These are phyloP conservation scores for Drosophila mojavensis DNA, from an alignment of 1,140 invertebrate genomes.

Conservation along the genomic window DNA sequence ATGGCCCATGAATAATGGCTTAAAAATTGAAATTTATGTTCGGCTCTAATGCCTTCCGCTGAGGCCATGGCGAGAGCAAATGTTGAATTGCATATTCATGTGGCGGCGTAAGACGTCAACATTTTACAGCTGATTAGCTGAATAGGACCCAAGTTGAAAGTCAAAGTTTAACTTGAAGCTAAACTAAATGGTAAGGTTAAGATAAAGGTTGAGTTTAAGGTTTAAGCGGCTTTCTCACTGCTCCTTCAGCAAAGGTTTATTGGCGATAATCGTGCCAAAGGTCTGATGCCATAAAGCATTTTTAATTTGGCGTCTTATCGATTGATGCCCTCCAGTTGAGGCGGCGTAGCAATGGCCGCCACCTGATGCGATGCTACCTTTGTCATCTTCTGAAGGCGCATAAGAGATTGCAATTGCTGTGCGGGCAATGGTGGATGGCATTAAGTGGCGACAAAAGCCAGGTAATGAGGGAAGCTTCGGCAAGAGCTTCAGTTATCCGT, in stretches of 20 bases:
- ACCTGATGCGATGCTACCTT: neutral
- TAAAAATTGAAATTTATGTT: slow-evolving; percentile 35
- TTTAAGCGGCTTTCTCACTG: no score
- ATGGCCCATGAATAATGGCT: slow-evolving; percentile 11
- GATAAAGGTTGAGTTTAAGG: neutral
- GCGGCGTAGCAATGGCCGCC: neutral
- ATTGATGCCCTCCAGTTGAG: slow-evolving; percentile 16
- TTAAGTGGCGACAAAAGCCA: neutral
- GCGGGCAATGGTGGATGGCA: neutral
- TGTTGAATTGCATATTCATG: slow-evolving; percentile 11
- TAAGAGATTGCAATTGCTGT: no score
- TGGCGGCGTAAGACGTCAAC: slow-evolving; percentile 5
- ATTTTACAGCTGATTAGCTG: slow-evolving; percentile 23
- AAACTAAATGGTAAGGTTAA: neutral
- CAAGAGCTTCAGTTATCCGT: neutral
- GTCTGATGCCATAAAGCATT: slow-evolving; percentile 30
- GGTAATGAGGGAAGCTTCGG: slow-evolving; percentile 22
- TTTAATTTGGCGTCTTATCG: slow-evolving; percentile 56
- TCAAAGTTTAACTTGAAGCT: neutral
- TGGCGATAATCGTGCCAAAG: slow-evolving; percentile 1
- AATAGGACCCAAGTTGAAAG: slow-evolving; percentile 4
- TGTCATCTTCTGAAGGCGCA: no score
- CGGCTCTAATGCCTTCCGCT: neutral
- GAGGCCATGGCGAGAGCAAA: neutral
- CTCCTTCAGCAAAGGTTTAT: neutral